A percentile compares a stretch with the other conserved stretches of the same genome.
Evolutionary conservation across 1,140 invertebrate species (phyloP).

Genomic region (Notospermus geniculatus): DNA sequence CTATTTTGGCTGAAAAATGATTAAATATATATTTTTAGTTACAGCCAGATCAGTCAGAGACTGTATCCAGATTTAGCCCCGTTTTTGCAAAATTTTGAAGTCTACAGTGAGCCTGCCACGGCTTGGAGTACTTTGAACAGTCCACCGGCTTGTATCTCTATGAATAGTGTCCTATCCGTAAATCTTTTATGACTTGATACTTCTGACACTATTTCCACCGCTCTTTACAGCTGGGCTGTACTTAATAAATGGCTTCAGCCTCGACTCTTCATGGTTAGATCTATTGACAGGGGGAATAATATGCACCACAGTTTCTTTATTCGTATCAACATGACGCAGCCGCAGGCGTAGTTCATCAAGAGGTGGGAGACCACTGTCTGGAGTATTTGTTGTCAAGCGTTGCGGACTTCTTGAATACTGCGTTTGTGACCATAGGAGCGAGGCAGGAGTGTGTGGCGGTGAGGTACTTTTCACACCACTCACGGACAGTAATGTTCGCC

Average conservation of each 20-base stretch:
- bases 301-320: conserved; percentile 7
- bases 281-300: conserved; percentile 8
- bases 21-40: no score
- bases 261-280: conserved; percentile 19
- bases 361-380: conserved; percentile 33
- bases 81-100: no score
- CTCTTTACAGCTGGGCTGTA: conserved; percentile 36
- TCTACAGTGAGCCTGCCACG: no score
- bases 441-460: conserved; percentile 28
- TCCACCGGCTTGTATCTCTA: no score
- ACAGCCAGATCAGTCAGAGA: no score
- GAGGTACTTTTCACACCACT: conserved; percentile 39
- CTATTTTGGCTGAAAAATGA: no score
- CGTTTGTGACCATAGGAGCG: conserved; percentile 39
- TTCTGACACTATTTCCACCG: no score
- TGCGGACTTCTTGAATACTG: conserved; percentile 45
- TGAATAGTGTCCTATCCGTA: no score
- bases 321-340: conserved; percentile 34
- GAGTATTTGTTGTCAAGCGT: conserved; percentile 34
- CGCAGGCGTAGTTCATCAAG: conserved; percentile 38
- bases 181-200: no score
- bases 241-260: conserved; percentile 43
- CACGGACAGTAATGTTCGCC: conserved; percentile 29
- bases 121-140: no score
- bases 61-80: no score